phyloP scores from a whole-genome alignment of 1,140 invertebrate genomes.

The Drosophila ficusphila region DNA sequence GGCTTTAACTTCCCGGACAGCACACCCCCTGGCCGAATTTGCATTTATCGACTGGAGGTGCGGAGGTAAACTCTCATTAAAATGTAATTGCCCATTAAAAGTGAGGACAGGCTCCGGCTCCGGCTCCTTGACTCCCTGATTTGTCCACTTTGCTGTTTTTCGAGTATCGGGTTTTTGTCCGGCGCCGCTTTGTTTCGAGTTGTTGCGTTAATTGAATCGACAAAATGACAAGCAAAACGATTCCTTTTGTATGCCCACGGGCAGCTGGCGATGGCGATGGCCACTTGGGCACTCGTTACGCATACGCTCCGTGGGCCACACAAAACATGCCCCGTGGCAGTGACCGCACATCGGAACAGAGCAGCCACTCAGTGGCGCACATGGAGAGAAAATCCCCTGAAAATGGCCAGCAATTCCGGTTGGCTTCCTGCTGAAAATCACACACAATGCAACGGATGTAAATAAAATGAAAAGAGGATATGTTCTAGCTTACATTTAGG shows the following conservation, averaged over 20 bases:
- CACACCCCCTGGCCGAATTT: constrained; percentile 26
- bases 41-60: constrained; percentile 54
- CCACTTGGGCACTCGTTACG: constrained; percentile 66
- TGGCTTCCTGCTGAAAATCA: too few species aligned
- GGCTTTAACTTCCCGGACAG: constrained; percentile 1
- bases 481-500: too few species aligned
- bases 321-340: constrained; percentile 60
- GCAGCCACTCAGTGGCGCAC: constrained; percentile 26
- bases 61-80: constrained; percentile 47
- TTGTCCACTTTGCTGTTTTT: constrained; percentile 41
- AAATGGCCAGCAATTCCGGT: neutral
- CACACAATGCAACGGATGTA: too few species aligned
- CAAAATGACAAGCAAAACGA: constrained; percentile 53
- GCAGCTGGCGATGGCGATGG: constrained; percentile 41
- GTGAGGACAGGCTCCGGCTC: neutral
- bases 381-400: neutral
- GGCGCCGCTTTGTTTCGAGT: constrained; percentile 35
- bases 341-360: constrained; percentile 46
- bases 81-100: constrained; percentile 72
- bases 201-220: constrained; percentile 74
- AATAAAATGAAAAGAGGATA: too few species aligned
- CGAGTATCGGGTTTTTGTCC: constrained; percentile 27
- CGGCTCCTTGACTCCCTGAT: constrained; percentile 22
- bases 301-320: constrained; percentile 69
- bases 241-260: constrained; percentile 63